Percentiles rank a stretch among this genome's conserved stretches.
These are phyloP conservation scores for Aplysina aerophoba DNA, from an alignment of 37 sponge, comb jelly and placozoan genomes.

Conservation along the genomic window DNA sequence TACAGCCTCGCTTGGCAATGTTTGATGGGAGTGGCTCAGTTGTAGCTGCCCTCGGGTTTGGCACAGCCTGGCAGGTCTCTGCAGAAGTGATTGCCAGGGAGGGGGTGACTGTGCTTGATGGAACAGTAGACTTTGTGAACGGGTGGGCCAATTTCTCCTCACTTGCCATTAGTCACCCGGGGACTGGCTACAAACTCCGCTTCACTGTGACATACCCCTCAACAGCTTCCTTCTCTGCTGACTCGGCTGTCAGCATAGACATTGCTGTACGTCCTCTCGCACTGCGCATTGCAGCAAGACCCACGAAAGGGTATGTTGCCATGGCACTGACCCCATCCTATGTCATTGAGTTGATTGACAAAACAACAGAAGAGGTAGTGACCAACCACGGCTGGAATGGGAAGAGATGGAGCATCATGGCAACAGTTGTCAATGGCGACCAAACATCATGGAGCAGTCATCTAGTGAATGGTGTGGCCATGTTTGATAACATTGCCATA, in stretches of 20 bases:
- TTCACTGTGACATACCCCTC: slow-evolving; percentile 64
- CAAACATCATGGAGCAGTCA: slow-evolving; percentile 26
- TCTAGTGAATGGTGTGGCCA: slow-evolving; percentile 40
- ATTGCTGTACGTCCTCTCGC: slow-evolving; percentile 25
- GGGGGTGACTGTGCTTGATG: not conserved
- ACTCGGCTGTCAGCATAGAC: not conserved
- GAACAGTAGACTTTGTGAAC: slow-evolving; percentile 35
- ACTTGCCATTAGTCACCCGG: slow-evolving; percentile 63
- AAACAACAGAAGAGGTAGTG: slow-evolving; percentile 2
- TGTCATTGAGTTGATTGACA: slow-evolving; percentile 51
- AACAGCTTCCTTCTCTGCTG: slow-evolving; percentile 43
- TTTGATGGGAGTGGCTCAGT: slow-evolving; percentile 46
- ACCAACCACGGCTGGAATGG: slow-evolving; percentile 72
- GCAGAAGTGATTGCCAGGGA: slow-evolving; percentile 47
- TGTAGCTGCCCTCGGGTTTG: slow-evolving; percentile 54
- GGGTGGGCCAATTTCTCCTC: slow-evolving; percentile 74
- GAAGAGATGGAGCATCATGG: slow-evolving; percentile 48
- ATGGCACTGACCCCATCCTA: slow-evolving; percentile 53
- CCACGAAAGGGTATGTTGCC: slow-evolving; percentile 50
- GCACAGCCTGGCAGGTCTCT: slow-evolving; percentile 41
- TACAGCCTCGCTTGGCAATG: slow-evolving; percentile 20
- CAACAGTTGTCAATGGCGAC: not conserved
- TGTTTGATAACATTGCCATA: slow-evolving; percentile 41
- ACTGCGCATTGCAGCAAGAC: slow-evolving; percentile 39
- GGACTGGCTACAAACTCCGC: slow-evolving; percentile 42